A percentile compares a stretch with the other conserved stretches of the same genome.
phyloP scores from a whole-genome alignment of 2,797 vertebrate species.

The Vireo griseus region DNA sequence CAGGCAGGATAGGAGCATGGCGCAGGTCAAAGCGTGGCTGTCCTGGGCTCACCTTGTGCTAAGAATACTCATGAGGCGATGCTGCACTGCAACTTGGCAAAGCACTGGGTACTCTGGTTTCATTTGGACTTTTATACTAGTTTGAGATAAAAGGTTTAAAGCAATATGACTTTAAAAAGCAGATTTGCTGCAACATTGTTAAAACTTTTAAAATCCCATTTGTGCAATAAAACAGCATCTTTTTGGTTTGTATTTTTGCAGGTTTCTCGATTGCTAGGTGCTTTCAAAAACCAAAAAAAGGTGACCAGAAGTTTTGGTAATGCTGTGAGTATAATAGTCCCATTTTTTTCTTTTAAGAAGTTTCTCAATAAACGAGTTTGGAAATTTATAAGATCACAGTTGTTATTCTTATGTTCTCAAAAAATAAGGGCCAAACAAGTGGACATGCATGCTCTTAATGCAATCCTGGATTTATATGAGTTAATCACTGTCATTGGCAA shows the following conservation, averaged over 20 bases:
- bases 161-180: neutral
- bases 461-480: neutral
- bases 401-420: neutral
- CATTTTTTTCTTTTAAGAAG: constrained; percentile 68
- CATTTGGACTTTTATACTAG: neutral
- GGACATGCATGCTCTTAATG: neutral
- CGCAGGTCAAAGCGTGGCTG: fast-evolving
- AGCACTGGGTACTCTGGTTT: neutral
- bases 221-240: neutral
- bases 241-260: constrained; percentile 59
- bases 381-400: neutral
- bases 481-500: neutral
- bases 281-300: constrained; percentile 79
- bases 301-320: constrained; percentile 81
- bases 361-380: constrained; percentile 71
- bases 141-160: neutral
- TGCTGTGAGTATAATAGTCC: constrained; percentile 83
- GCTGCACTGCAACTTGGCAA: neutral
- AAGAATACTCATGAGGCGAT: neutral
- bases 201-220: neutral
- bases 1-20: fast-evolving
- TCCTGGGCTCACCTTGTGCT: neutral
- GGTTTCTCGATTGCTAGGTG: constrained; percentile 83
- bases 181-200: neutral
- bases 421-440: neutral